These are phyloP conservation scores for Masnerella sp. DNA, from an alignment of 2,888 invertebrate species.

Conservation along the genomic window DNA sequence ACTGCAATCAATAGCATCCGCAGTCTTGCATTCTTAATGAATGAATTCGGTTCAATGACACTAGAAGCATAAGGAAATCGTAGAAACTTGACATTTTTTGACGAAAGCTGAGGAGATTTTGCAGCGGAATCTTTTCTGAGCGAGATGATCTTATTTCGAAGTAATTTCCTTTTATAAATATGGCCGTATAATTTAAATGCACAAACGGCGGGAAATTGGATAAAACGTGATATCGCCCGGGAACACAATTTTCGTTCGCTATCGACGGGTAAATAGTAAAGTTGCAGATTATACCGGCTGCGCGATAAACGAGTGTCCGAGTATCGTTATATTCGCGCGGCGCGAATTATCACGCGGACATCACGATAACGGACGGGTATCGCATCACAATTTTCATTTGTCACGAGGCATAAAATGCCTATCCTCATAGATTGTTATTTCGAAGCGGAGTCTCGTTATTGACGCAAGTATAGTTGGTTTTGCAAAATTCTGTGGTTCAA, in stretches of 20 bases:
- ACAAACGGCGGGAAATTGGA: constrained; percentile 51
- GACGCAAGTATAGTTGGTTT: constrained; percentile 5
- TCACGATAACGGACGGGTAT: constrained; percentile 55
- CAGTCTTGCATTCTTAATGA: constrained; percentile 24
- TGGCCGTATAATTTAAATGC: constrained; percentile 27
- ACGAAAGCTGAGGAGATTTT: too few species aligned
- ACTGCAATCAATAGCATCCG: constrained; percentile 23
- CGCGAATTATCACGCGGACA: constrained; percentile 58
- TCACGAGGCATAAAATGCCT: constrained; percentile 60
- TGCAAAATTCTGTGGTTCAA: not conserved
- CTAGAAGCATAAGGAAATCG: constrained; percentile 9
- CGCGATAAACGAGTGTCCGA: constrained; percentile 55
- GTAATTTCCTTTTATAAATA: constrained; percentile 26
- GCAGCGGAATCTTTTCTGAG: too few species aligned
- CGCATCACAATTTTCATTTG: constrained; percentile 62
- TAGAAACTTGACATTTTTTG: too few species aligned
- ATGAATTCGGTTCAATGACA: constrained; percentile 21
- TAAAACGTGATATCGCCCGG: constrained; percentile 38
- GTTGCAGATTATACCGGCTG: constrained; percentile 53
- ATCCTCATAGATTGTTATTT: constrained; percentile 49
- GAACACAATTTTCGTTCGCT: constrained; percentile 67
- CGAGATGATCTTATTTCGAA: constrained; percentile 26
- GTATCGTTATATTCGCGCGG: constrained; percentile 48
- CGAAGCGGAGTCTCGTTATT: constrained; percentile 38
- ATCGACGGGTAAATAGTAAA: constrained; percentile 62